Evolutionary conservation across 2,797 vertebrate genomes (phyloP).

Genomic region (Sorex maritimensis): DNA sequence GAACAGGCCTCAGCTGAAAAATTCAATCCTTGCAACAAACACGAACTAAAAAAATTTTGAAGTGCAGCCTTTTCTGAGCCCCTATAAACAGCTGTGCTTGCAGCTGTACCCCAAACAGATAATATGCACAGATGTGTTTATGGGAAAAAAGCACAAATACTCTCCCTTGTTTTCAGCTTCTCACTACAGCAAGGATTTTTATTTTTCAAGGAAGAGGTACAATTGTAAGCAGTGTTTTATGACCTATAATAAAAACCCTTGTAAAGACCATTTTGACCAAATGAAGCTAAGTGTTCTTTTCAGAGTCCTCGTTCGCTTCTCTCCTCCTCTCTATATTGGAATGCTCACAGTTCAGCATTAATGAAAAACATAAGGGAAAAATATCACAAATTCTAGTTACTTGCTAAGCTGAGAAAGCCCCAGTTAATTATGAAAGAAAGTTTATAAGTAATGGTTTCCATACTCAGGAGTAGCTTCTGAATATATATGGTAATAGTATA

Average conservation of each 20-base stretch:
- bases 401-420: conserved; percentile 72
- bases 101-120: conserved; percentile 68
- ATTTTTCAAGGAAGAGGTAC: conserved; percentile 80
- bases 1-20: conserved; percentile 61
- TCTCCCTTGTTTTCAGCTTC: conserved; percentile 68
- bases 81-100: conserved; percentile 69
- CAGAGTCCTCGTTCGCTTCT: conserved; percentile 15
- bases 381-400: conserved; percentile 67
- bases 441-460: conserved; percentile 32
- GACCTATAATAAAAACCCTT: conserved; percentile 84
- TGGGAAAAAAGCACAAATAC: conserved; percentile 21
- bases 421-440: conserved; percentile 68
- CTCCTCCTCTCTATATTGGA: conserved; percentile 71
- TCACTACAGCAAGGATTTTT: conserved; percentile 63
- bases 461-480: conserved; percentile 52
- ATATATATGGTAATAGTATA: conserved; percentile 16
- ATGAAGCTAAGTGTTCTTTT: conserved; percentile 83
- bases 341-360: conserved; percentile 75
- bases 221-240: conserved; percentile 84
- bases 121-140: conserved; percentile 77
- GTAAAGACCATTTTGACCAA: conserved; percentile 86
- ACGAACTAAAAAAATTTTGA: conserved; percentile 12
- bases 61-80: conserved; percentile 43
- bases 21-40: conserved; percentile 48
- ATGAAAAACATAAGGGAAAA: conserved; percentile 76